Evolutionary conservation across 1,140 invertebrate species (phyloP).

Genomic region (Brachionus paranguensis): DNA sequence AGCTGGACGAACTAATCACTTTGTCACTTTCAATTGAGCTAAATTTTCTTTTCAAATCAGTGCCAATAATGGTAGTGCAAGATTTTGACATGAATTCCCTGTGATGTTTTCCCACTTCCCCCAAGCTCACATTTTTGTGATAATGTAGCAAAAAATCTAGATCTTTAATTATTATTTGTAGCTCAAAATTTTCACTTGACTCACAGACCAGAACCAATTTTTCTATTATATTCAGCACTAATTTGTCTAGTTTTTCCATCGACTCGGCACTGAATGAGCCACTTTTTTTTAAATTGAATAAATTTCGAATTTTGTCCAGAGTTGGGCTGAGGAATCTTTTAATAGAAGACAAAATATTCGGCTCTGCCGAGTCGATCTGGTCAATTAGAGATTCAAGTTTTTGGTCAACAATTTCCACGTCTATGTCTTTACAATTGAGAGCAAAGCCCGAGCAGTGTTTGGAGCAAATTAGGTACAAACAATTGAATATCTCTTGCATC

Average conservation of each 20-base stretch:
- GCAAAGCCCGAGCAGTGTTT: not conserved
- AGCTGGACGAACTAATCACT: not conserved
- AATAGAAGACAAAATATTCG: not conserved
- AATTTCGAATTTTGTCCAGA: not conserved
- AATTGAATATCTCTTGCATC: not conserved
- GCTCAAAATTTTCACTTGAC: not conserved
- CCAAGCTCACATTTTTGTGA: not conserved
- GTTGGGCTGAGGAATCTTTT: not conserved
- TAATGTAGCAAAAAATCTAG: not conserved
- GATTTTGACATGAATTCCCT: not conserved
- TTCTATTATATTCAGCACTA: not conserved
- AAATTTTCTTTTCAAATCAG: not conserved
- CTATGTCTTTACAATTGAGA: not conserved
- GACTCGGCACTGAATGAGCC: not conserved
- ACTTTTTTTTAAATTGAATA: not conserved
- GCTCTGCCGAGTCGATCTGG: not conserved
- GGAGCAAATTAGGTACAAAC: not conserved
- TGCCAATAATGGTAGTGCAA: not conserved
- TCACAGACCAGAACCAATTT: not conserved
- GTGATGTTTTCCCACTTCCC: not conserved
- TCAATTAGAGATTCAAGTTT: not conserved
- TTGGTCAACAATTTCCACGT: not conserved
- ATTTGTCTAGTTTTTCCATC: not conserved
- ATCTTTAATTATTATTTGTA: not conserved
- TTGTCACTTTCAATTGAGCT: not conserved